Conservation (phyloP, 1,140 invertebrate genomes). For the Pomphorhynchus laevis region DNA sequence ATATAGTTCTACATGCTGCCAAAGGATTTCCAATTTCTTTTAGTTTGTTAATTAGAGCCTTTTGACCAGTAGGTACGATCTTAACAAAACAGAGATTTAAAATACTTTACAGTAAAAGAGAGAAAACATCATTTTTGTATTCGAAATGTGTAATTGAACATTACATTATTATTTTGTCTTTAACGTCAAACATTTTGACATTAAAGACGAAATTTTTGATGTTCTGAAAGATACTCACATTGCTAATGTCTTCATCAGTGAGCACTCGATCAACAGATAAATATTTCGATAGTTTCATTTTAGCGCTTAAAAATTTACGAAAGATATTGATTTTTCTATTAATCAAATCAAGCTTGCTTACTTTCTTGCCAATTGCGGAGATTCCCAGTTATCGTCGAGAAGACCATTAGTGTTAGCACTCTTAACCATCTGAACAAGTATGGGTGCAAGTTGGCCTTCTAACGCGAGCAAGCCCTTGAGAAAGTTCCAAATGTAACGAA, state of each 20-base stretch:
- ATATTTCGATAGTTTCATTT: slow-evolving; percentile 3
- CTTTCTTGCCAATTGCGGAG: slow-evolving; percentile 22
- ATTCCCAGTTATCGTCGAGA: slow-evolving; percentile 80
- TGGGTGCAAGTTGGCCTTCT: slow-evolving; percentile 87
- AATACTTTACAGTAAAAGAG: too few relatives aligned
- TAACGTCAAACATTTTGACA: too few relatives aligned
- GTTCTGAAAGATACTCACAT: too few relatives aligned
- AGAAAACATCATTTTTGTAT: too few relatives aligned
- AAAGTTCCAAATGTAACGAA: background rate
- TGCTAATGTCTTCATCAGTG: background rate
- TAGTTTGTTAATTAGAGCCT: slow-evolving; percentile 47
- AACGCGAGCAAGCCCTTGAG: slow-evolving; percentile 42
- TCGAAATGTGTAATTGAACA: too few relatives aligned
- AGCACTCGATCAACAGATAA: slow-evolving; percentile 5
- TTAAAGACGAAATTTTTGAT: too few relatives aligned
- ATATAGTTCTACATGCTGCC: slow-evolving; percentile 16
- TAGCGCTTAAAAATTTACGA: too few relatives aligned
- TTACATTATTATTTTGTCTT: too few relatives aligned
- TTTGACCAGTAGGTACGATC: slow-evolving; percentile 13
- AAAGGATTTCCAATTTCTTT: slow-evolving; percentile 82
- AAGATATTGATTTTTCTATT: too few relatives aligned
- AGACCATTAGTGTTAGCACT: slow-evolving; percentile 90
- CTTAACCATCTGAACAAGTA: slow-evolving; percentile 97
- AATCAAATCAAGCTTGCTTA: too few relatives aligned
- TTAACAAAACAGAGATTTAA: background rate